These are phyloP conservation scores for Polyploca ridens DNA, from an alignment of 2,888 invertebrate genomes.

Conservation along the genomic window DNA sequence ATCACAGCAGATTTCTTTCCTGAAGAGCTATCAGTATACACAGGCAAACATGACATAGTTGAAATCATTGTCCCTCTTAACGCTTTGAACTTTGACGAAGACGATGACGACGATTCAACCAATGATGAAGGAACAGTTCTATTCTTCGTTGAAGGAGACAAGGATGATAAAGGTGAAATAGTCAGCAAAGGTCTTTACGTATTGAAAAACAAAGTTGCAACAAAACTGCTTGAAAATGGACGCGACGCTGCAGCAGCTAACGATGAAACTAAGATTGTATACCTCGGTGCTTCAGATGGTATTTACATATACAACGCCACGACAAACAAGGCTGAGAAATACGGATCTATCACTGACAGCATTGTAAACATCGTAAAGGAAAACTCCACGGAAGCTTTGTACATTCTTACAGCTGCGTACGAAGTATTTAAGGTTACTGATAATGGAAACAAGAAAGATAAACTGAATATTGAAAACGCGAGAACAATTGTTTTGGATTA, in stretches of 20 bases:
- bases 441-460: slow-evolving; percentile 55
- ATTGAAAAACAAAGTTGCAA: slow-evolving; percentile 36
- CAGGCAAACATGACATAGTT: slow-evolving; percentile 46
- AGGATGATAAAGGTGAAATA: slow-evolving; percentile 31
- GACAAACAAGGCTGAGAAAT: slow-evolving; percentile 50
- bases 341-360: slow-evolving; percentile 55
- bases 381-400: slow-evolving; percentile 53
- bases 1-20: slow-evolving; percentile 43
- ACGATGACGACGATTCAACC: slow-evolving; percentile 22
- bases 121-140: slow-evolving; percentile 15
- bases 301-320: slow-evolving; percentile 49
- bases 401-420: slow-evolving; percentile 57
- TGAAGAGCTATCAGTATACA: slow-evolving; percentile 37
- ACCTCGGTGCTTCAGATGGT: slow-evolving; percentile 58
- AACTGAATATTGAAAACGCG: slow-evolving; percentile 51
- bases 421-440: slow-evolving; percentile 62
- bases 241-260: slow-evolving; percentile 46
- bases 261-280: slow-evolving; percentile 45
- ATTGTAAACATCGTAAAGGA: slow-evolving; percentile 52
- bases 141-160: slow-evolving; percentile 52
- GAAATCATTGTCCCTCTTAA: slow-evolving; percentile 50
- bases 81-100: slow-evolving; percentile 43
- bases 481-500: slow-evolving; percentile 61
- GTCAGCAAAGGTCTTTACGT: slow-evolving; percentile 50
- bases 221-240: slow-evolving; percentile 50